Evolutionary conservation across 2,888 invertebrate genomes (phyloP).

Genomic region (Chirona hameri): DNA sequence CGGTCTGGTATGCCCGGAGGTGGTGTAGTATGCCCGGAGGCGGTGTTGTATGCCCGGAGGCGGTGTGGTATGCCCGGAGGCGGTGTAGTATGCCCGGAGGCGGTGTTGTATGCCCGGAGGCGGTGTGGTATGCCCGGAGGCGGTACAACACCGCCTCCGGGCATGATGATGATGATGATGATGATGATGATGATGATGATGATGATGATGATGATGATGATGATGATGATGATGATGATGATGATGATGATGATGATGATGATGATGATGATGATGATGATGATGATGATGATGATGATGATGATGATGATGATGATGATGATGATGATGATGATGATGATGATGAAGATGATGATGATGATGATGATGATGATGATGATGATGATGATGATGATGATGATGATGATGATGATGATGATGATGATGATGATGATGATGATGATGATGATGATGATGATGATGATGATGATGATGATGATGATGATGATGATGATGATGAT

Average conservation of each 20-base stretch:
- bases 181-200: conserved; percentile 22
- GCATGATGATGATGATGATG: no score
- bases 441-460: background rate
- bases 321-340: background rate
- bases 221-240: background rate
- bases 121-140: no score
- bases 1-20: no score
- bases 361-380: background rate
- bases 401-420: background rate
- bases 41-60: no score
- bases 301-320: background rate
- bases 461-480: background rate
- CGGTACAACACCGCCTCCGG: no score
- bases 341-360: background rate
- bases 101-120: no score
- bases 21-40: no score
- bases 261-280: background rate
- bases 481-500: conserved; percentile 6
- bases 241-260: background rate
- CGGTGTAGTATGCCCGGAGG: no score
- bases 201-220: background rate
- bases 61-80: no score
- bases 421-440: background rate
- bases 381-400: background rate
- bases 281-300: background rate